Evolutionary conservation across 2,113 vertebrate genomes (phyloP).

Genomic region (Toxotes jaculatrix): DNA sequence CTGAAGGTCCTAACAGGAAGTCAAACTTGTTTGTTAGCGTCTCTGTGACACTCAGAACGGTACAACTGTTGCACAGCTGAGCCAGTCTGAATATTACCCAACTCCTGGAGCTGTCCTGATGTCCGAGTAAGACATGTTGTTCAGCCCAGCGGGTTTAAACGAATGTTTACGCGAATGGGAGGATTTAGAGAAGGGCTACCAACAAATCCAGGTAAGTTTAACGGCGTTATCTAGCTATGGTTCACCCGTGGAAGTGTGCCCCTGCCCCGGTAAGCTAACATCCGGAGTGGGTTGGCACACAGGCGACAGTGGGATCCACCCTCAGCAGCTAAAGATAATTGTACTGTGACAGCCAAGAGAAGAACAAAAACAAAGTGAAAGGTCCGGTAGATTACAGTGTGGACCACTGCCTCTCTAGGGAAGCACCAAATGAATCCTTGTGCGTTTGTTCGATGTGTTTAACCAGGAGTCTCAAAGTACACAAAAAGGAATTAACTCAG

Average conservation of each 20-base stretch:
- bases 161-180: constrained; percentile 93
- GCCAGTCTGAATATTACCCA: constrained; percentile 4
- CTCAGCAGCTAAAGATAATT: constrained; percentile 1
- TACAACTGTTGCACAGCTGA: constrained; percentile 46
- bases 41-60: neutral
- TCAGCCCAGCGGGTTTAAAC: constrained; percentile 59
- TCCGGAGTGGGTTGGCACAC: neutral
- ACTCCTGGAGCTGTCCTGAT: neutral
- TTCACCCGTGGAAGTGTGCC: neutral
- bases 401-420: too few species aligned
- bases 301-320: neutral
- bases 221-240: neutral
- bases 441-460: neutral
- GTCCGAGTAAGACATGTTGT: constrained; percentile 67
- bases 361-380: neutral
- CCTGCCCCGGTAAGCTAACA: constrained; percentile 6
- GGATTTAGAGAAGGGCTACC: constrained; percentile 91
- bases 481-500: neutral
- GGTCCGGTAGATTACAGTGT: neutral
- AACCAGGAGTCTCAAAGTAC: neutral
- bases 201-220: constrained; percentile 89
- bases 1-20: constrained; percentile 37
- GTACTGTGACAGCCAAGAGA: neutral
- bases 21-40: rapidly evolving
- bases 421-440: neutral